Evolutionary conservation across 1,140 invertebrate genomes (phyloP).

Genomic region (Augochlora pura): DNA sequence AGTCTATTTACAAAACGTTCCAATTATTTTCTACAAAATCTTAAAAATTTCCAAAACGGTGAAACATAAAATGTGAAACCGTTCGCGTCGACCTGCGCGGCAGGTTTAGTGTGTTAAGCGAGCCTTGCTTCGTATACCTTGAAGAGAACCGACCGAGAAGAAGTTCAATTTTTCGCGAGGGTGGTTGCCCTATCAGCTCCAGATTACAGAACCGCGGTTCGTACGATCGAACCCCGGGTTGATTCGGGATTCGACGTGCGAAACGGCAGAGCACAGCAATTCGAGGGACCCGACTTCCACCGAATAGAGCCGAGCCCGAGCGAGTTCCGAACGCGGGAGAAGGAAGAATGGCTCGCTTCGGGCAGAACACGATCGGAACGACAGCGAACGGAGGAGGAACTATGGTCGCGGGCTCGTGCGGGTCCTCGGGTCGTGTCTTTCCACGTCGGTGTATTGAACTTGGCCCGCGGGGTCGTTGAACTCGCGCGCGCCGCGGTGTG

Average conservation of each 20-base stretch:
- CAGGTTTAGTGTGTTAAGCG: too few relatives aligned
- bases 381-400: constrained; percentile 49
- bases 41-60: too few relatives aligned
- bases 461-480: constrained; percentile 75
- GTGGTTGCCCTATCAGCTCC: neutral
- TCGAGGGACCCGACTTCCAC: constrained; percentile 11
- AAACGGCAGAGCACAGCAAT: neutral
- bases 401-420: constrained; percentile 47
- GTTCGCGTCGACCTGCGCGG: too few relatives aligned
- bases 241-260: constrained; percentile 12
- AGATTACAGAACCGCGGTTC: neutral
- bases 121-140: too few relatives aligned
- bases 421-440: constrained; percentile 36
- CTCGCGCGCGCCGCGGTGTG: constrained; percentile 44
- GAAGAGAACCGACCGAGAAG: too few relatives aligned
- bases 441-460: constrained; percentile 77
- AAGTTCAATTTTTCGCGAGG: too few relatives aligned
- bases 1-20: too few relatives aligned
- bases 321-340: constrained; percentile 3
- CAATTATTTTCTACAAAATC: too few relatives aligned
- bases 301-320: neutral
- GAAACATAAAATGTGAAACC: too few relatives aligned
- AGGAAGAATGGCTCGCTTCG: constrained; percentile 23
- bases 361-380: constrained; percentile 35
- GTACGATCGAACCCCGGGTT: constrained; percentile 18